phyloP scores from a whole-genome alignment of 2,113 vertebrate species.

The Archocentrus centrarchus region DNA sequence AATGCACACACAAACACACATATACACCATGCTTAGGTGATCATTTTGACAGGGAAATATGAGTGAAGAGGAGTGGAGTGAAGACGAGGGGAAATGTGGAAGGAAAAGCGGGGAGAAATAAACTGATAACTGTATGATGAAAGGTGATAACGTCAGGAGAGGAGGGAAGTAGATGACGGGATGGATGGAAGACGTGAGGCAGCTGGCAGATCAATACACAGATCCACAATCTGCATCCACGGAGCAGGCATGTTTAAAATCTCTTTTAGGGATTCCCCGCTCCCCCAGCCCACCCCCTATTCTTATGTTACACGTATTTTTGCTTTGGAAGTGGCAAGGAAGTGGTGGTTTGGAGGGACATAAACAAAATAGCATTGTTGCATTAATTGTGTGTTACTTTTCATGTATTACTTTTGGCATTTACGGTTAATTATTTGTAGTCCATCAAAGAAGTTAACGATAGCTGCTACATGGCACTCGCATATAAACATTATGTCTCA shows the following conservation, averaged over 20 bases:
- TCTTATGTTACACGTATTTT: background rate
- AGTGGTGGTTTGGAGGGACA: background rate
- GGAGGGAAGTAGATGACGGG: constrained; percentile 61
- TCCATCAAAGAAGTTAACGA: background rate
- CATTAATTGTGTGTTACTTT: background rate
- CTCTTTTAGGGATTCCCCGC: background rate
- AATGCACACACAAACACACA: constrained; percentile 31
- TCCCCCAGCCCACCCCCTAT: background rate
- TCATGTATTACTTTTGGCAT: background rate
- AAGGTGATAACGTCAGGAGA: constrained; percentile 71
- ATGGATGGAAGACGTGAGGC: constrained; percentile 53
- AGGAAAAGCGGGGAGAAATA: constrained; percentile 60
- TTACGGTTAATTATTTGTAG: background rate
- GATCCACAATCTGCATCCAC: constrained; percentile 74
- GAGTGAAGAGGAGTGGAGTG: constrained; percentile 53
- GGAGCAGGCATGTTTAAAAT: constrained; percentile 50
- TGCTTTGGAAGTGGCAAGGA: background rate
- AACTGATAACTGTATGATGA: constrained; percentile 81
- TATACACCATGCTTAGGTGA: constrained; percentile 42
- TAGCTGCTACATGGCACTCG: background rate
- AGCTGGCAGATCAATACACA: constrained; percentile 74
- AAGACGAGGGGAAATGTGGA: constrained; percentile 47
- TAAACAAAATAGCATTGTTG: background rate
- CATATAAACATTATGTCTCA: background rate
- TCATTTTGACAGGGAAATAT: constrained; percentile 76